Evolutionary conservation across 2,888 invertebrate species (phyloP).

Genomic region (Caenorhabditis sp.): DNA sequence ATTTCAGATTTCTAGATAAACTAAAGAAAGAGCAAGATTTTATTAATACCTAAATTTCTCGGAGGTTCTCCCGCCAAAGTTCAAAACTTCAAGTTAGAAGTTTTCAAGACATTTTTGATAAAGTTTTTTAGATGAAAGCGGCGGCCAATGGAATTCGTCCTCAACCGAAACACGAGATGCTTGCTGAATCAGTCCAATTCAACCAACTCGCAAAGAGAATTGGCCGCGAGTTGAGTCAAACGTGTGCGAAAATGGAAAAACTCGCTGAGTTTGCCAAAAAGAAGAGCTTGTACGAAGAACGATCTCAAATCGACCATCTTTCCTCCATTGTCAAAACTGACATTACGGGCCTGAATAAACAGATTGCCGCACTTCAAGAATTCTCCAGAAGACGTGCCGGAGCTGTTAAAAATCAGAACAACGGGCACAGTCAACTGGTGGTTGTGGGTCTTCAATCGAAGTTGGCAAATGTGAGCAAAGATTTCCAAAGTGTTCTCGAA

Average conservation of each 20-base stretch:
- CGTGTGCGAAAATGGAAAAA: constrained; percentile 97
- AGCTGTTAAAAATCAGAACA: constrained; percentile 61
- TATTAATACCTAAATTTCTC: too few species aligned
- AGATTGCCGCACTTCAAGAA: constrained; percentile 90
- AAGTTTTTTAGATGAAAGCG: constrained; percentile 75
- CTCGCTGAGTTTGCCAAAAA: constrained; percentile 94
- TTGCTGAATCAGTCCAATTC: constrained; percentile 80
- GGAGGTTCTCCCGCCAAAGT: too few species aligned
- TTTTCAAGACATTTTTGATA: background rate
- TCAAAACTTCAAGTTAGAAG: too few species aligned
- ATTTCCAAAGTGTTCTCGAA: constrained; percentile 97
- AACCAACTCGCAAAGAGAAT: constrained; percentile 86
- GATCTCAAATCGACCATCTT: constrained; percentile 97
- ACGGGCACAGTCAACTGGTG: constrained; percentile 87
- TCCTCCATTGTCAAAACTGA: constrained; percentile 98
- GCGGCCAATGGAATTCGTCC: constrained; percentile 68
- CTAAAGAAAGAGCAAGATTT: too few species aligned
- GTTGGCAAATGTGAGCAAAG: constrained; percentile 96
- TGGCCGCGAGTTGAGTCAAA: constrained; percentile 95
- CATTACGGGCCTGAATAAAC: constrained; percentile 94
- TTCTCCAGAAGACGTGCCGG: constrained; percentile 67
- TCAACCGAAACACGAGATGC: constrained; percentile 71
- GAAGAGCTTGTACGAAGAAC: constrained; percentile 96
- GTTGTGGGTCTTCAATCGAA: constrained; percentile 92
- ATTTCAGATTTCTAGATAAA: background rate